A percentile compares a stretch with the other conserved stretches of the same genome.
These are phyloP conservation scores for Xerus rutilus DNA, from an alignment of 2,797 vertebrate species.

Conservation along the genomic window DNA sequence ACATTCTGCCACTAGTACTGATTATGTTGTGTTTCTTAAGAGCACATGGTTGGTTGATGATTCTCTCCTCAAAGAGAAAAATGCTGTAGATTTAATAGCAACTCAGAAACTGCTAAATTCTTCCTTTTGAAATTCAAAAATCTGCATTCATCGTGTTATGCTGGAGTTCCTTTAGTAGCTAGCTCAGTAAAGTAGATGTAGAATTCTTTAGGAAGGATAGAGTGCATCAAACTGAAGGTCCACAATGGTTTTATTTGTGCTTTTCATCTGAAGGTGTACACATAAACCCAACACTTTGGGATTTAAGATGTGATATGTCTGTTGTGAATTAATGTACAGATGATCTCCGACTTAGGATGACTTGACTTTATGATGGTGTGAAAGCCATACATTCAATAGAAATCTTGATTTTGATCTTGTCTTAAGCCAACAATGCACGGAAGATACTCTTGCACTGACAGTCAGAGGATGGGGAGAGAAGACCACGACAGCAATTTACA, in stretches of 20 bases:
- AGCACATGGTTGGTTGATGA: neutral
- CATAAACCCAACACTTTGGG: neutral
- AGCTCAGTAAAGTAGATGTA: neutral
- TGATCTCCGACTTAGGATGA: neutral
- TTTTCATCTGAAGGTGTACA: neutral
- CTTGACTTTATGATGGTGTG: neutral
- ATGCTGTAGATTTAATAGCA: neutral
- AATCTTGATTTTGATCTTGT: neutral
- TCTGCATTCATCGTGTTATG: neutral
- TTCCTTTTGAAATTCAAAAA: neutral
- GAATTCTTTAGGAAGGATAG: neutral
- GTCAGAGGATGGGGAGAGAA: neutral
- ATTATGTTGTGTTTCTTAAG: constrained; percentile 60
- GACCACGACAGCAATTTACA: too few species aligned
- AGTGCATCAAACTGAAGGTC: neutral
- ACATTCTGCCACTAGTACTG: neutral
- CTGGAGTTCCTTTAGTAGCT: neutral
- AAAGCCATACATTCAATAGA: neutral
- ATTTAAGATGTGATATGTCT: neutral
- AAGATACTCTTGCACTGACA: neutral
- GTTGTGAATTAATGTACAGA: neutral
- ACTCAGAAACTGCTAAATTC: constrained; percentile 25
- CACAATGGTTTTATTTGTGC: neutral
- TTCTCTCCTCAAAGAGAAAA: constrained; percentile 42
- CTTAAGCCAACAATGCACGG: neutral